These are phyloP conservation scores for Graptemys geographica DNA, from an alignment of 2,797 vertebrate species.

Conservation along the genomic window DNA sequence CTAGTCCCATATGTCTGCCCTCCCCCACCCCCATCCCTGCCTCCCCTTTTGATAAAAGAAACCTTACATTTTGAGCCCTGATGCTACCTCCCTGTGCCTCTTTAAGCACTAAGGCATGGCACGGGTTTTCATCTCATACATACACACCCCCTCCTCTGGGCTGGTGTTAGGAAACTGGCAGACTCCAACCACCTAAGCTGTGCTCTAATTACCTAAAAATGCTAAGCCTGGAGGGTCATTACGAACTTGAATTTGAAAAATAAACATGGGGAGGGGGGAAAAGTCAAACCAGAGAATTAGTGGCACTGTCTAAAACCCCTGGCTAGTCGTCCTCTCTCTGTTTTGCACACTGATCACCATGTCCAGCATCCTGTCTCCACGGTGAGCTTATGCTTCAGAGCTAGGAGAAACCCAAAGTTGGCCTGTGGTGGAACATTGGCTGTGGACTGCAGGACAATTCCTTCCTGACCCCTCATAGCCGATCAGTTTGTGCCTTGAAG, in stretches of 20 bases:
- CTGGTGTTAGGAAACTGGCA: background rate
- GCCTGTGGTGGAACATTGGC: background rate
- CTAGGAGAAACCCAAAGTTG: background rate
- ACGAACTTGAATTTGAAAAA: background rate
- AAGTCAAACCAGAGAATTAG: background rate
- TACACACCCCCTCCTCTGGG: background rate
- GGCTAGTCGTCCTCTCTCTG: background rate
- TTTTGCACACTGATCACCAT: background rate
- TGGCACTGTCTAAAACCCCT: background rate
- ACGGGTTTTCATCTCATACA: background rate
- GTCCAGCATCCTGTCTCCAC: background rate
- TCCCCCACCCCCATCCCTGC: background rate
- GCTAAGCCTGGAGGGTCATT: background rate
- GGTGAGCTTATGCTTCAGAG: background rate
- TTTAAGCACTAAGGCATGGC: background rate
- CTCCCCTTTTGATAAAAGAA: background rate
- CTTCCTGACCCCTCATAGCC: background rate
- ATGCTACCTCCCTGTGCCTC: background rate
- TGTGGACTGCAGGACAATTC: background rate
- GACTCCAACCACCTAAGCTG: background rate
- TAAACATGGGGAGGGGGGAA: background rate
- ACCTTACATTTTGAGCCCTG: background rate
- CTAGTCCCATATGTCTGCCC: background rate
- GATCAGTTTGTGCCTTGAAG: background rate
- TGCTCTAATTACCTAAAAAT: background rate